Evolutionary conservation across 1,140 invertebrate species (phyloP).

Genomic region (Chironomus striatipennis): DNA sequence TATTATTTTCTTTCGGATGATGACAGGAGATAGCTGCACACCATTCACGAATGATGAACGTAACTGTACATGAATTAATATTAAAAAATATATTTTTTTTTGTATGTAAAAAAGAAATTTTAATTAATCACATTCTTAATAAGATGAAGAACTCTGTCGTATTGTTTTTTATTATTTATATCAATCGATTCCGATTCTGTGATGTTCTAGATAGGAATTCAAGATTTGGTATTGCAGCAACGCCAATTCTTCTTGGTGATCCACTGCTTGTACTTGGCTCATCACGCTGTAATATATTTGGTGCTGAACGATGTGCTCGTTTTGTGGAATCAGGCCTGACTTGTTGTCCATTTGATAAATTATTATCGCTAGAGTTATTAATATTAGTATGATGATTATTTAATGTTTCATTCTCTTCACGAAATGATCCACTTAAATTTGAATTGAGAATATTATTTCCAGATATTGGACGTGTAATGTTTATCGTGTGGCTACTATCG

Average conservation of each 20-base stretch:
- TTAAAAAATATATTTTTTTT: too few species aligned
- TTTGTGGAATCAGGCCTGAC: conserved; percentile 37
- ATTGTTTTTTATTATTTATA: neutral
- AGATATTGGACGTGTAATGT: conserved; percentile 27
- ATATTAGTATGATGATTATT: neutral
- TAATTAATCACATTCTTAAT: too few species aligned
- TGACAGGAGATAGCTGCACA: too few species aligned
- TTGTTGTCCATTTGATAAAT: conserved; percentile 34
- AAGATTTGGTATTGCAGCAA: conserved; percentile 34
- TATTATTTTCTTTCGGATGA: too few species aligned
- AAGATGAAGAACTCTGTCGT: too few species aligned
- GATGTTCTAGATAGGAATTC: neutral
- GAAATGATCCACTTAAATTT: conserved; percentile 40
- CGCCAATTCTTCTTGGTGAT: conserved; percentile 35
- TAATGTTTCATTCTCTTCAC: neutral
- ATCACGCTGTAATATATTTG: neutral
- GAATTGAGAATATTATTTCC: conserved; percentile 40
- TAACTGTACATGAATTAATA: too few species aligned
- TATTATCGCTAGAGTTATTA: conserved; percentile 30
- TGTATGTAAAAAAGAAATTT: too few species aligned
- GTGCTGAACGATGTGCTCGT: conserved; percentile 31
- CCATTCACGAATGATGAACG: too few species aligned
- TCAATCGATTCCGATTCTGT: neutral
- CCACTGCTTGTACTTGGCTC: conserved; percentile 35
- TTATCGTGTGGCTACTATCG: conserved; percentile 23